Evolutionary conservation across 1,140 invertebrate species (phyloP), one percentile per base, ranked within the genome.

Genomic region (Nasonia longicornis): DNA sequence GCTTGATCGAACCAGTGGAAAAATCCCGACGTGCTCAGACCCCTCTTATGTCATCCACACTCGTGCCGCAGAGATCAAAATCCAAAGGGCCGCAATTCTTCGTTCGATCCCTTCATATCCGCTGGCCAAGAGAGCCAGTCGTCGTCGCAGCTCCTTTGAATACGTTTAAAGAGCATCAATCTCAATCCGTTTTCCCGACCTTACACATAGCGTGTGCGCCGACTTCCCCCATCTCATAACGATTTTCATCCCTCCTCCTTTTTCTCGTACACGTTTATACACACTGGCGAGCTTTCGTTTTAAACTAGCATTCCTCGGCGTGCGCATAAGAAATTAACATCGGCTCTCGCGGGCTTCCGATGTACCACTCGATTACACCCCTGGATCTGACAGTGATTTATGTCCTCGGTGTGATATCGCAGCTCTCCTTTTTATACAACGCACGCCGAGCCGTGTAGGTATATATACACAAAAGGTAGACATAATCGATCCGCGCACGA

Each of bases 301-400:
- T 72, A 66, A 82, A 73, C 42, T 81, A 70, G 74, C 80, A 82
- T 84, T 81, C 64, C 42, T 76, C 52, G 64, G n/a, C 81, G 73
- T 79, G 69, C 81, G 77, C 79, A 69, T 63, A 72, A 83, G 70
- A 84, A 86, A 87, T 87, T 87, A 86, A 87, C 85, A 87, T 84
- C 72, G 48, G 63, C 63, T 20, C 26, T 26, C 26, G 26, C 38
- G 69, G 74, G 76, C 82, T 73, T 71, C 78, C 80, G 79, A 81
- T 86, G 84, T 86, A 84, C 74, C 86, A 82, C 84, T 87, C 87
- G 86, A 87, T 87, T 87, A 87, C 82, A 70, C 77, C 48, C 83
- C 74, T 80, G 83, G 52, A 83, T 84, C 83, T 84, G 87, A 87
- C 87, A 84, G 86, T 87, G 86, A 87, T 87, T 87, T 87, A 87